A percentile compares a stretch with the other conserved stretches of the same genome.
These are phyloP conservation scores for Oryzaephilus surinamensis DNA, from an alignment of 1,140 invertebrate species.

Conservation along the genomic window DNA sequence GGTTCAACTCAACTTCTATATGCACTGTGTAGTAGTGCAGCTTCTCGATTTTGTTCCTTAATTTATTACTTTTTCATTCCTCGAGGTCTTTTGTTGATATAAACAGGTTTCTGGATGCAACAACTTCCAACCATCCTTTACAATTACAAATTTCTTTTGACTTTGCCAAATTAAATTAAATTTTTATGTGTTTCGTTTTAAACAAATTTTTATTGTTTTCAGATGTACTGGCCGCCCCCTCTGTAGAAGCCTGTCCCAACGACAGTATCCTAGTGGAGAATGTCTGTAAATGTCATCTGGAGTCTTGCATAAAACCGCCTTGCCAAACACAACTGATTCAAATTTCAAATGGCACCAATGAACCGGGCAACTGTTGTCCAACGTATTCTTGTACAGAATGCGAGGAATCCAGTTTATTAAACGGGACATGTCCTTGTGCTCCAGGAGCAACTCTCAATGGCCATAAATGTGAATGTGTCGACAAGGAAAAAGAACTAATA, in stretches of 20 bases:
- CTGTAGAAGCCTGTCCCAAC: slow-evolving; percentile 24
- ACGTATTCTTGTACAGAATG: slow-evolving; percentile 27
- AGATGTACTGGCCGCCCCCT: slow-evolving; percentile 19
- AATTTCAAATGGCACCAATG: slow-evolving; percentile 12
- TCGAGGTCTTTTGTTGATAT: no score
- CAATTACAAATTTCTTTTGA: no score
- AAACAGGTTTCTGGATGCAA: no score
- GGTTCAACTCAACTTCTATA: no score
- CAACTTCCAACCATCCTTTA: no score
- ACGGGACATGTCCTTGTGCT: slow-evolving; percentile 29
- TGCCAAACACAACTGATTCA: slow-evolving; percentile 19
- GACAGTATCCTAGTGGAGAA: slow-evolving; percentile 23
- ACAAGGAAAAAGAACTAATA: slow-evolving; percentile 19
- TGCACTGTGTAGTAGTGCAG: no score
- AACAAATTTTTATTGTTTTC: slow-evolving; percentile 13
- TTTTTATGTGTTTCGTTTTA: no score
- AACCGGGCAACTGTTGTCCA: slow-evolving; percentile 28
- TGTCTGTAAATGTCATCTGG: slow-evolving; percentile 24
- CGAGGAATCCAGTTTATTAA: slow-evolving; percentile 17
- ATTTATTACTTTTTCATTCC: no score
- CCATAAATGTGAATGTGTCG: slow-evolving; percentile 25
- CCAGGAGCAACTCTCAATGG: slow-evolving; percentile 21
- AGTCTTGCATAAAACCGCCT: slow-evolving; percentile 21
- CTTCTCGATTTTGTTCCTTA: no score
- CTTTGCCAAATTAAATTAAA: no score